phyloP scores from a whole-genome alignment of 2,888 invertebrate species.

The Nemapogon koenigi region DNA sequence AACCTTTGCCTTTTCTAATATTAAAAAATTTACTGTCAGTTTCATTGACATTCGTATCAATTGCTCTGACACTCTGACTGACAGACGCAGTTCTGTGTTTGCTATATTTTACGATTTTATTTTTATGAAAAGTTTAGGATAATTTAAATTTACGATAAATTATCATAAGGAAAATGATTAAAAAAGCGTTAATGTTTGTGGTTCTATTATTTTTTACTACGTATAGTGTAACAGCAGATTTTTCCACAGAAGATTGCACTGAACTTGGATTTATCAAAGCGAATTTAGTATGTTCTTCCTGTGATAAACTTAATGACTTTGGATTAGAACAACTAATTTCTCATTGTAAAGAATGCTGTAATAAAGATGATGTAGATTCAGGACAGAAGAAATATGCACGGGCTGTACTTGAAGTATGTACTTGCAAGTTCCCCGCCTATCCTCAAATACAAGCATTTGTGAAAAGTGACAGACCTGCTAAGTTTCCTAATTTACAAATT shows the following conservation, averaged over 20 bases:
- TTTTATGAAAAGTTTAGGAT: too few species aligned
- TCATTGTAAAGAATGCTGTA: constrained; percentile 82
- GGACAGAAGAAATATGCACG: constrained; percentile 82
- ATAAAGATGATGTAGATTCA: constrained; percentile 72
- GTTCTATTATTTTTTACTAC: constrained; percentile 11
- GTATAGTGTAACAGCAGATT: constrained; percentile 48
- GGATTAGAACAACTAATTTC: constrained; percentile 70
- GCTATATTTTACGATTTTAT: too few species aligned
- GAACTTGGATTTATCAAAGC: constrained; percentile 85
- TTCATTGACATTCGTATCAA: too few species aligned
- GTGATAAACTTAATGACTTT: constrained; percentile 82
- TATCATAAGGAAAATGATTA: too few species aligned
- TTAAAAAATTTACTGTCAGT: too few species aligned
- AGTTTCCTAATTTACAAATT: constrained; percentile 90
- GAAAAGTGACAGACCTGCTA: constrained; percentile 87
- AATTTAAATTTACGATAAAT: too few species aligned
- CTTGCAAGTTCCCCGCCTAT: constrained; percentile 97
- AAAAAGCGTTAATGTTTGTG: too few species aligned
- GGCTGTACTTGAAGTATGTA: constrained; percentile 94
- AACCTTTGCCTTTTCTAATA: too few species aligned
- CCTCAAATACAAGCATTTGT: constrained; percentile 99
- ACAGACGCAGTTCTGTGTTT: too few species aligned
- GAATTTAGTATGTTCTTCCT: constrained; percentile 86
- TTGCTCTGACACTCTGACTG: too few species aligned
- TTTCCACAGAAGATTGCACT: constrained; percentile 83